These are phyloP conservation scores for Alca torda DNA, from an alignment of 2,797 vertebrate species.

Conservation along the genomic window DNA sequence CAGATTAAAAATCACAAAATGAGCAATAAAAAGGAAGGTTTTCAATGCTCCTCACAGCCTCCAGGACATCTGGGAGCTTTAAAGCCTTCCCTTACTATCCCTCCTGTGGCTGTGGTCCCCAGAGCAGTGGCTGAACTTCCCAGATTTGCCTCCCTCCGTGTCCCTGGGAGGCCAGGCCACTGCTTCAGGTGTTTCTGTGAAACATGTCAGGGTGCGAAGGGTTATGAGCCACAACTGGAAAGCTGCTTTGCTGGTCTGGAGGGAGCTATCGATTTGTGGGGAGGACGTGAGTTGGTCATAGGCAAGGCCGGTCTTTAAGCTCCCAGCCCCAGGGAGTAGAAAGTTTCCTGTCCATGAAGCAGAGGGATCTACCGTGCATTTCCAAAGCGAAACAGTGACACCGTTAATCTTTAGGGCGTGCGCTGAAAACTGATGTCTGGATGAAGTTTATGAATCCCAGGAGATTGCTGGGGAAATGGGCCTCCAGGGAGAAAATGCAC, in stretches of 20 bases:
- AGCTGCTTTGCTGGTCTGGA: neutral
- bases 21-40: neutral
- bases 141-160: neutral
- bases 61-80: neutral
- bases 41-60: neutral
- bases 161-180: neutral
- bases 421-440: neutral
- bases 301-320: neutral
- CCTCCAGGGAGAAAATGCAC: neutral
- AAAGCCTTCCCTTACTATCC: neutral
- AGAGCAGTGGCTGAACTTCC: neutral
- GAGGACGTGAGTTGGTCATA: neutral
- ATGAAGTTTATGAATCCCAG: neutral
- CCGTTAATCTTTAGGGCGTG: neutral
- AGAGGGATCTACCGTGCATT: neutral
- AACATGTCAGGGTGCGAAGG: accelerated
- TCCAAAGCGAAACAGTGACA: neutral
- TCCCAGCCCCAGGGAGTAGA: neutral
- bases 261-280: neutral
- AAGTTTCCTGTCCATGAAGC: neutral
- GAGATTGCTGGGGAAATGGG: neutral
- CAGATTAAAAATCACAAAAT: neutral
- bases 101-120: neutral
- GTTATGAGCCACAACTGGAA: neutral
- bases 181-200: neutral